A percentile compares a stretch with the other conserved stretches of the same genome.
Evolutionary conservation across 1,140 invertebrate species (phyloP).

Genomic region (Monochamus saltuarius): DNA sequence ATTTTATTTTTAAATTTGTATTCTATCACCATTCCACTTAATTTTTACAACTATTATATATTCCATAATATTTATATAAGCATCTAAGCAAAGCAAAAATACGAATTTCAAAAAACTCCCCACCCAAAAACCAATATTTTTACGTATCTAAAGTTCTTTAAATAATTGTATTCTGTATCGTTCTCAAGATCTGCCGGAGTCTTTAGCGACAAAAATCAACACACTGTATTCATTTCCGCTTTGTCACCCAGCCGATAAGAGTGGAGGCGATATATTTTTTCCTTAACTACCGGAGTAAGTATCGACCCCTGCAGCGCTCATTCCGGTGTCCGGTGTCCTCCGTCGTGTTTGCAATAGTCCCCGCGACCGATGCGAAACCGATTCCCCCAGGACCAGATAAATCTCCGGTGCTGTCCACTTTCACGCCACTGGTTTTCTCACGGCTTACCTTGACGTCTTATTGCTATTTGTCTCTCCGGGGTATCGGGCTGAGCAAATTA

Average conservation of each 20-base stretch:
- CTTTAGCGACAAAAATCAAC: neutral
- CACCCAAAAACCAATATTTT: too few species aligned
- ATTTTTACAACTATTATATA: too few species aligned
- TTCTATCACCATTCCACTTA: too few species aligned
- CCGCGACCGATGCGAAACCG: constrained; percentile 9
- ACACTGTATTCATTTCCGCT: constrained; percentile 8
- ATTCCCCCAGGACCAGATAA: constrained; percentile 20
- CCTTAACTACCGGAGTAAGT: neutral
- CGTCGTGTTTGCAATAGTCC: constrained; percentile 19
- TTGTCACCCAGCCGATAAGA: neutral
- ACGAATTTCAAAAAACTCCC: too few species aligned
- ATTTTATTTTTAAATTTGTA: too few species aligned
- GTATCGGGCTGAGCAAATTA: constrained; percentile 16
- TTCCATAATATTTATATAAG: too few species aligned
- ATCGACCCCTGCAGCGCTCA: neutral
- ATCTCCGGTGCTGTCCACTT: constrained; percentile 21
- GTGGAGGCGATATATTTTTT: neutral
- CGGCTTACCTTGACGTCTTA: constrained; percentile 22
- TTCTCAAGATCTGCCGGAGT: neutral
- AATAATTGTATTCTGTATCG: too few species aligned
- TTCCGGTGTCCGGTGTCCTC: constrained; percentile 2
- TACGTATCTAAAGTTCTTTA: too few species aligned
- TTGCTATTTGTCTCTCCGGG: constrained; percentile 22
- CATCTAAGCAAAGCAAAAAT: too few species aligned
- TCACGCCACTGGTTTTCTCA: constrained; percentile 24